Base-by-base conservation (phyloP, 2,797 vertebrate species). In the Poecilia wingei region DNA sequence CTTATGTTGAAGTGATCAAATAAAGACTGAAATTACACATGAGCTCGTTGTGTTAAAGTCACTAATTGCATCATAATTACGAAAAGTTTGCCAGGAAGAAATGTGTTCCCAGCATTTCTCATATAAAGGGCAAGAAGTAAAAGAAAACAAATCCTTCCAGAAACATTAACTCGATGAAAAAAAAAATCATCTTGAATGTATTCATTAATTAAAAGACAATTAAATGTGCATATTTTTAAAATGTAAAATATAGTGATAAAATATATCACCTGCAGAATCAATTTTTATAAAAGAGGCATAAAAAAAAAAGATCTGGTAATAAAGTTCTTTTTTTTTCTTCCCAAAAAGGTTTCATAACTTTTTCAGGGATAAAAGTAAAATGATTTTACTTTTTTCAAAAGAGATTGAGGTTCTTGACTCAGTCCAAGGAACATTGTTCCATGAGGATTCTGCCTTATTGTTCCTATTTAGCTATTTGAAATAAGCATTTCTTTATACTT, bases 31-130 rank as follows among this genome's bases (percentile, higher is more conserved):
- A 93, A 93, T 93, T 91, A 87, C 57, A 84, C 86, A 82, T 85
- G 84, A 90, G 83, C 84, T 86, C 90, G 82, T 78, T 74, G 82
- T 84, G 77, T 89, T 91, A 87, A 92, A 84, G 79, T 79, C 75
- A 39, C 79, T 91, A 92, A 93, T 92, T 91, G 90, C 90, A 80
- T 91, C 90, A 75, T 91, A 91, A 90, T 90, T 87, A 91, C 86
- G 85, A 80, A 87, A 86, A 72, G 69, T 87, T 90, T 91, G 73
- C 87, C 87, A 84, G 91, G 87, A 95, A 94, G 83, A 20, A 12
- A 39, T 78, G 83, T 71, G 83, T 90, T 85, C 86, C 74, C 81
- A 87, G 82, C 75, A 14, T 64, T 86, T 82, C 85, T 85, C 88
- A 91, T 79, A 90, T 82, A 91, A 88, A 81, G 68, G 70, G 39